Base-by-base conservation (phyloP, 2,888 invertebrate species). In the Eudasyphora cyanicolor region DNA sequence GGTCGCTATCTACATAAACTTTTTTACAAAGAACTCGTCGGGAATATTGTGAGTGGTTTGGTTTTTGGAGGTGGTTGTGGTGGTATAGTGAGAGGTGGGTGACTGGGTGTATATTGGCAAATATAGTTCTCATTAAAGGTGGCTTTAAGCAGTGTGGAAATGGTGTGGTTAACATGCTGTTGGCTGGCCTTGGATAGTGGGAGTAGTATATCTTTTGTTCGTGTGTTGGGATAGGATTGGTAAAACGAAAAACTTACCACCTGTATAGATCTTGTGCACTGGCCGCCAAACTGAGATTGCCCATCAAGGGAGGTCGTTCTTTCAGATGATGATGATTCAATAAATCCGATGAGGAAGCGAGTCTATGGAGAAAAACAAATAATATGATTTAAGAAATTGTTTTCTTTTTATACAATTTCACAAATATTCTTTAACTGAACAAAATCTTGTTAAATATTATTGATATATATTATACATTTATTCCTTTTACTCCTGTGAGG, bases 281-380 rank as follows among this genome's bases (percentile, higher is more conserved):
- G 84, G 93, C 93, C 74, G 92, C 92, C 83, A 92, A 87, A 82
- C 92, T 92, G 57, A 92, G 88, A 84, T 92, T 92, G 27, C 92
- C 92, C 78, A 92, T 88, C 84, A 92, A 81, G 32, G 94, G 94
- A 87, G 94, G 94, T 88, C 94, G 94, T 88, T 94, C 94, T 84
- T 92, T 92, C 7, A 91, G 89, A 85, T 92, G 91, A 62, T 91
- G 91, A 79, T 92, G 94, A 85, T 93, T 94, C 86, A 94, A 92
- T 87, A 94, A 91, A 90, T 94, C 94, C 57, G 94, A 94, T 60
- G 94, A 94, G 35, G 94, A 94, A n/a, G 94, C 94, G 51, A 94
- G 92, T 85, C 94, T 94, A 62, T 3, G 86, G 82, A 49, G 51
- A 42, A 76, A 19, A 45, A 14, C 51, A 64, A 6, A 57, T 35